Percentiles rank a stretch among this genome's conserved stretches.
phyloP scores from a whole-genome alignment of 2,797 vertebrate genomes.

The Prionace glauca region DNA sequence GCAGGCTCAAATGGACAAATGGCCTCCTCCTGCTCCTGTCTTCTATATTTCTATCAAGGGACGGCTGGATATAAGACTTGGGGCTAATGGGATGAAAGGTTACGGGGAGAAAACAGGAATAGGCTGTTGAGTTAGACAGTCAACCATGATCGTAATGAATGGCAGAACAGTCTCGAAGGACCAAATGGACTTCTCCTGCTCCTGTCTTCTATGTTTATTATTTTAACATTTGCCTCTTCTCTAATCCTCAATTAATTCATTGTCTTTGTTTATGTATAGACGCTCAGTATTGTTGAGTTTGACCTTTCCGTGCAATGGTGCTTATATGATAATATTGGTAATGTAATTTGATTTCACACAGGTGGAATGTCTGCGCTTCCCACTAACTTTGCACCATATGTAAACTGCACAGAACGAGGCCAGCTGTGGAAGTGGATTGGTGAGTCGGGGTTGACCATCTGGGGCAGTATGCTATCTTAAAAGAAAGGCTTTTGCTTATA shows the following conservation, averaged over 20 bases:
- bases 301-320: neutral
- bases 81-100: no score
- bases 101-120: no score
- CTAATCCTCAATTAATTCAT: neutral
- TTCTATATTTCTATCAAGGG: no score
- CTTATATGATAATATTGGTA: neutral
- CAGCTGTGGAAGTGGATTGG: slow-evolving; percentile 93
- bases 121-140: no score
- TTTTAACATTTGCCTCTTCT: neutral
- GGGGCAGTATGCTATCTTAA: neutral
- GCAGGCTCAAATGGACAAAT: no score
- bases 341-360: slow-evolving; percentile 44
- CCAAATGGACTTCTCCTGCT: no score
- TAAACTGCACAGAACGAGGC: slow-evolving; percentile 81
- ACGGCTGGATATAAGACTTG: no score
- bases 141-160: no score
- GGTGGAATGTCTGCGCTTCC: slow-evolving; percentile 69
- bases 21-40: no score
- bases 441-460: slow-evolving; percentile 52
- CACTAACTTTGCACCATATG: slow-evolving; percentile 81
- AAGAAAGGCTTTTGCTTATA: neutral
- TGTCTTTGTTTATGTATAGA: neutral
- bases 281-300: neutral
- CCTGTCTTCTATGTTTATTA: no score
- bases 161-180: no score